Conservation (phyloP, 2,888 invertebrate species). For the Cyrtodaria siliqua region DNA sequence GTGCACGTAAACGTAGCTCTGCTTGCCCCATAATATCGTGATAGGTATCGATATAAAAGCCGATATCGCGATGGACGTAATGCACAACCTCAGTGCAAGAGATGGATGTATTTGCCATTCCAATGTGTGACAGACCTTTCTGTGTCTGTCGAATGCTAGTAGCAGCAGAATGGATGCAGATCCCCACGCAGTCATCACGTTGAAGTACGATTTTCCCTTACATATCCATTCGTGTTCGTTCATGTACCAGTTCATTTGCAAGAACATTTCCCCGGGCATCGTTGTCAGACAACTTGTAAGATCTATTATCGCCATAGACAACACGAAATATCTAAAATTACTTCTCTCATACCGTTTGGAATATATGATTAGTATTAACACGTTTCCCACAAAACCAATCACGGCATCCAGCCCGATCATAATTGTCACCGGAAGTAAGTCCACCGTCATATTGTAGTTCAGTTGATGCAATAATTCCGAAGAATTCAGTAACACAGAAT, state of each 20-base stretch:
- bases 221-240: conserved; percentile 47
- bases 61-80: conserved; percentile 8
- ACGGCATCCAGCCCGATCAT: conserved; percentile 47
- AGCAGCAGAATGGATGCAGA: conserved; percentile 43
- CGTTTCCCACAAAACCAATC: conserved; percentile 47
- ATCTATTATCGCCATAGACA: conserved; percentile 42
- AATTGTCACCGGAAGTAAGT: conserved; percentile 42
- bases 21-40: conserved; percentile 40
- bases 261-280: conserved; percentile 54
- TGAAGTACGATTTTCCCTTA: conserved; percentile 55
- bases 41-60: conserved; percentile 24
- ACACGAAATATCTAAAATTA: conserved; percentile 52
- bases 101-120: conserved; percentile 42
- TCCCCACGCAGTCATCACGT: conserved; percentile 51
- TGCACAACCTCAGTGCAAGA: conserved; percentile 26
- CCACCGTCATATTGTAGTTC: conserved; percentile 18
- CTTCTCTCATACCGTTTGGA: conserved; percentile 12
- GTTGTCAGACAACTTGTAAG: conserved; percentile 49
- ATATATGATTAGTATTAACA: conserved; percentile 40
- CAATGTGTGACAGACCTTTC: conserved; percentile 45
- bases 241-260: conserved; percentile 54
- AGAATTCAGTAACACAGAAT: background rate
- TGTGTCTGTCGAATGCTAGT: conserved; percentile 45
- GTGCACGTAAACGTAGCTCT: conserved; percentile 12
- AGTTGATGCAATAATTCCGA: conserved; percentile 8